Base-by-base conservation (phyloP, 2,113 vertebrate genomes). In the Galemys pyrenaicus region DNA sequence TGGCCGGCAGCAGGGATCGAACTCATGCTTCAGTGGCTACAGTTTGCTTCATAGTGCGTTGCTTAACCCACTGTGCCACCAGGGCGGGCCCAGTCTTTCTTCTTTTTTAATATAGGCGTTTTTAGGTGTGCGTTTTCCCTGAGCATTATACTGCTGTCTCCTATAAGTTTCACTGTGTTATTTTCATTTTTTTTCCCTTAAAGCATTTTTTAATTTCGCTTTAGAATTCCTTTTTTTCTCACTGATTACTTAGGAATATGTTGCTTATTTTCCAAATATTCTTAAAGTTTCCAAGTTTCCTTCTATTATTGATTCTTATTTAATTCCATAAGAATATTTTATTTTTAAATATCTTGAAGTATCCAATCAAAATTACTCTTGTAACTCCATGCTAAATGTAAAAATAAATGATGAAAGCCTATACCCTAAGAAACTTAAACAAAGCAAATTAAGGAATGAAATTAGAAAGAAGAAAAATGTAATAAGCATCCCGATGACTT, bases 171-270 rank as follows among this genome's bases (percentile, higher is more conserved):
- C 77, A 30, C 49, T 80, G 35, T 91, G 19, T 54, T 93, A 11
- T 60, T 93, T 92, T 92, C 16, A 87, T 71, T 92, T 93, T 78
- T 84, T 73, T 92, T 7, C 68, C 51, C 46, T 92, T 56, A 68
- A 84, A 92, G 13, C 83, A 87, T 44, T 95, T 41, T 88, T 41
- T 83, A 87, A 73, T 91, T 94, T 58, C 39, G 51, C 17, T 39
- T 75, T 44, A 81, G 16, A 68, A 83, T 64, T 78, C 10, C 37
- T 68, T 78, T 81, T 84, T 81, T 12, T 1, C 6, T 24, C 41
- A 88, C 13, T 46, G 7, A 84, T 87, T 75, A 62, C 49, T 92
- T 91, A 62, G 46, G 35, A 85, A 15, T 78, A 22, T 81, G 32
- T 85, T 81, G 10, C 56, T 92, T 79, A 75, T 64, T 74, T 92